Evolutionary conservation across 2,797 vertebrate genomes (phyloP).

Genomic region (Sebastes glaucus): DNA sequence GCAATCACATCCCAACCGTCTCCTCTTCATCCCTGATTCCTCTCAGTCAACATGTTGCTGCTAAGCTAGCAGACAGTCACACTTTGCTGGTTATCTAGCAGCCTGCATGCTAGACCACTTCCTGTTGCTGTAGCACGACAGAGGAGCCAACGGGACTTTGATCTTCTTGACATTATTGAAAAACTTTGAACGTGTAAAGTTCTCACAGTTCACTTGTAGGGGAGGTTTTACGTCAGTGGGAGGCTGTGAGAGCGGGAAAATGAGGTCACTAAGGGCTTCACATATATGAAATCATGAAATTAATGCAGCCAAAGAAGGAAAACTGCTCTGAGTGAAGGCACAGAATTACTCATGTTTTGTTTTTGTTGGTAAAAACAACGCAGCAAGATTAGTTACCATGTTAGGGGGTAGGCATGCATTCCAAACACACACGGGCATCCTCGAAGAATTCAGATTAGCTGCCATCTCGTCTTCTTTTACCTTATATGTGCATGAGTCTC

Average conservation of each 20-base stretch:
- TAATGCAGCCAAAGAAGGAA: constrained; percentile 19
- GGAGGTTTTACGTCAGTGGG: neutral
- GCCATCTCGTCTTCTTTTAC: constrained; percentile 75
- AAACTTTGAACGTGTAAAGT: neutral
- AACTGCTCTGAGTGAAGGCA: constrained; percentile 7
- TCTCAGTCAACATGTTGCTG: neutral
- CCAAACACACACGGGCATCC: constrained; percentile 20
- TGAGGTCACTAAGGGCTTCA: neutral
- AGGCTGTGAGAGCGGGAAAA: neutral
- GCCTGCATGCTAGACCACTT: constrained; percentile 50
- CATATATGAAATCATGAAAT: constrained; percentile 1
- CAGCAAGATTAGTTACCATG: constrained; percentile 23
- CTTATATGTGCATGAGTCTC: constrained; percentile 82
- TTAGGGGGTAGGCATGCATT: constrained; percentile 31
- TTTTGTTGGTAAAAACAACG: neutral
- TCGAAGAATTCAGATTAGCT: constrained; percentile 47
- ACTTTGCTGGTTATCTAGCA: constrained; percentile 20
- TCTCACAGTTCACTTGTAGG: neutral
- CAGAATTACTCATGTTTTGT: neutral
- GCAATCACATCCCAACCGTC: constrained; percentile 46
- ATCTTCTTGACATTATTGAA: neutral
- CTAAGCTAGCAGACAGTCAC: constrained; percentile 10
- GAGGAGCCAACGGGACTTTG: neutral
- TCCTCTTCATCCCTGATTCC: constrained; percentile 17
- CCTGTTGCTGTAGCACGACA: constrained; percentile 39